Conservation (phyloP, 2,797 vertebrate species). For the Peromyscus aztecus region DNA sequence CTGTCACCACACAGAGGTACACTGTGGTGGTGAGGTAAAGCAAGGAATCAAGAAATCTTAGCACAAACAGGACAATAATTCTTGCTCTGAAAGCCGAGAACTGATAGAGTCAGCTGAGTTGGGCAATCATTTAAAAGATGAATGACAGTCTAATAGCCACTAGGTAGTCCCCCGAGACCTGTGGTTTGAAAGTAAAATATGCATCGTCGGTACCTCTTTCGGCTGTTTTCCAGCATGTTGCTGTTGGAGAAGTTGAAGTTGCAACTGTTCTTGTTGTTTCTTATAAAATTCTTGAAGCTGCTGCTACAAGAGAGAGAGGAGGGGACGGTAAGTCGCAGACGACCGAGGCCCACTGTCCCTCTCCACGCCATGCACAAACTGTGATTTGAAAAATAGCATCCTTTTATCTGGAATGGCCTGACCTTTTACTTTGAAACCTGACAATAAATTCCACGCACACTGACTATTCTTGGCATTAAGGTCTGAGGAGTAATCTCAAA, state of each 20-base stretch:
- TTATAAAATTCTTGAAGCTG: conserved; percentile 99
- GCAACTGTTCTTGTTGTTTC: conserved; percentile 99
- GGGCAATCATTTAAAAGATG: conserved; percentile 89
- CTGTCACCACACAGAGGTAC: conserved; percentile 60
- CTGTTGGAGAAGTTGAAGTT: conserved; percentile 99
- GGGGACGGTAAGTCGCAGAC: conserved; percentile 84
- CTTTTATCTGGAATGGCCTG: conserved; percentile 91
- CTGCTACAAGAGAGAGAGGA: conserved; percentile 94
- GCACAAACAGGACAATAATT: conserved; percentile 87
- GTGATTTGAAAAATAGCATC: conserved; percentile 90
- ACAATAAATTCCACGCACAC: conserved; percentile 90
- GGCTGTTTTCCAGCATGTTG: conserved; percentile 99
- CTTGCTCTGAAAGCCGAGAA: conserved; percentile 87
- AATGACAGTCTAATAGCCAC: conserved; percentile 89
- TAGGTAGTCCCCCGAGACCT: conserved; percentile 87
- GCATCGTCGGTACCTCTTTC: conserved; percentile 97
- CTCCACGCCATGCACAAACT: conserved; percentile 86
- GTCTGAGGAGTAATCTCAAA: conserved; percentile 92
- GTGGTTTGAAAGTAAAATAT: conserved; percentile 88
- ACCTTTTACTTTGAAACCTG: conserved; percentile 91
- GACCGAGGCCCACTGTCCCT: conserved; percentile 83
- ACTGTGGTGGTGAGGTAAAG: conserved; percentile 74
- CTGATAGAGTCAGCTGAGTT: conserved; percentile 86
- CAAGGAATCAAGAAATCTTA: conserved; percentile 83
- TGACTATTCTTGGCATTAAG: conserved; percentile 91